Evolutionary conservation across 2,113 vertebrate genomes (phyloP).

Genomic region (Microtus montanus): DNA sequence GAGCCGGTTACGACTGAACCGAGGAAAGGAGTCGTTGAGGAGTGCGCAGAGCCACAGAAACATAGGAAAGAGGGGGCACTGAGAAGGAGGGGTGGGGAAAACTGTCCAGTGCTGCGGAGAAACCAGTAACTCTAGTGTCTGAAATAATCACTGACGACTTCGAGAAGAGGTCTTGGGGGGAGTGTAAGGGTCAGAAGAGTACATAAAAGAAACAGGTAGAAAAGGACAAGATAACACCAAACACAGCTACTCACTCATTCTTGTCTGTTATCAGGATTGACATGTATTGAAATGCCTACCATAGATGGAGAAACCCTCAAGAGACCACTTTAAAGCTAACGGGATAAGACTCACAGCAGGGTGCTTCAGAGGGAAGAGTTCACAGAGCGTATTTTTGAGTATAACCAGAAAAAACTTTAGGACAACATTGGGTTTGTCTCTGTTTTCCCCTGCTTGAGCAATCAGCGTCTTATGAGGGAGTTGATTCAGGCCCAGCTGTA

Average conservation of each 20-base stretch:
- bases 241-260: neutral
- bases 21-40: neutral
- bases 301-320: neutral
- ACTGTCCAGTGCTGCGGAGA: neutral
- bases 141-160: neutral
- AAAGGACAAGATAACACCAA: neutral
- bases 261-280: neutral
- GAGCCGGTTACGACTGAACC: neutral
- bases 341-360: neutral
- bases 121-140: neutral
- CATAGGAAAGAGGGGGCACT: neutral
- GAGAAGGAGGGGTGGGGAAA: neutral
- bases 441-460: neutral
- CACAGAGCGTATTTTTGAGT: neutral
- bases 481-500: neutral
- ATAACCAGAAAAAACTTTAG: neutral
- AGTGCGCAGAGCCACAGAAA: neutral
- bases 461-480: rapidly evolving
- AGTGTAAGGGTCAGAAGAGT: neutral
- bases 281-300: neutral
- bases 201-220: neutral
- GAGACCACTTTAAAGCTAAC: neutral
- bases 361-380: neutral
- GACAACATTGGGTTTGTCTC: neutral
- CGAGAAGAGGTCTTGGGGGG: neutral